These are phyloP conservation scores for Virgularia gustaviana DNA, from an alignment of 92 coral and sea anemone species.

Conservation along the genomic window DNA sequence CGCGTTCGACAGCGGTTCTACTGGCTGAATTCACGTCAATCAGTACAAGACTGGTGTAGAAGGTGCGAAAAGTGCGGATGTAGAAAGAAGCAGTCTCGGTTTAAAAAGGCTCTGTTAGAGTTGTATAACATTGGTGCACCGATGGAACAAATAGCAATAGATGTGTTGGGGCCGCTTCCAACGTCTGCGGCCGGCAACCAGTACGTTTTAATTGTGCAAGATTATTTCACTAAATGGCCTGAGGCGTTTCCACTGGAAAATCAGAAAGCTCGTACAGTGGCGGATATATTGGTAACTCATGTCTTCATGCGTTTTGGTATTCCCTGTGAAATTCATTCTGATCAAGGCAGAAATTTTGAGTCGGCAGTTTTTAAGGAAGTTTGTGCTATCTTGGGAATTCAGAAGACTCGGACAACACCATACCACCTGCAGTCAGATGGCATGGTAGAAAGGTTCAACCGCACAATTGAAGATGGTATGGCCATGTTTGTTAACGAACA, in stretches of 20 bases:
- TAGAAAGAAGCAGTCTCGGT: not conserved
- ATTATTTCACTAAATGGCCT: slow-evolving; percentile 35
- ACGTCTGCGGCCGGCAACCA: not conserved
- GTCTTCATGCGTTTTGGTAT: too few relatives aligned
- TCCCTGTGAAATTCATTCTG: not conserved
- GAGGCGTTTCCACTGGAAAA: slow-evolving; percentile 12
- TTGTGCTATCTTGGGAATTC: not conserved
- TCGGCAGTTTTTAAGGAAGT: not conserved
- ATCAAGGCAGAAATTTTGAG: not conserved
- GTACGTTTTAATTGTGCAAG: slow-evolving; percentile 1
- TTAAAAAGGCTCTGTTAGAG: slow-evolving; percentile 7
- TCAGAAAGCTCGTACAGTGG: slow-evolving; percentile 16
- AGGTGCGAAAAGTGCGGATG: slow-evolving; percentile 19
- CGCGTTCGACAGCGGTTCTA: slow-evolving; percentile 16
- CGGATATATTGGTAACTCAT: not conserved
- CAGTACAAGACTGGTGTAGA: slow-evolving; percentile 21
- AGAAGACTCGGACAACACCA: slow-evolving; percentile 30
- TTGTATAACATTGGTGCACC: slow-evolving; percentile 27
- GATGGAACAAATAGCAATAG: slow-evolving; percentile 27
- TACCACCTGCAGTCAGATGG: slow-evolving; percentile 23
- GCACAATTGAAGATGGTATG: slow-evolving; percentile 17
- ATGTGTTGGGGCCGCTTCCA: slow-evolving; percentile 19
- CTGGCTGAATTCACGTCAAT: slow-evolving; percentile 19
- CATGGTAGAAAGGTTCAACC: slow-evolving; percentile 35
- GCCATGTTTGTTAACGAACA: slow-evolving; percentile 40